These are phyloP conservation scores for Motacilla tschutschensis DNA, from an alignment of 2,113 vertebrate genomes.

Conservation along the genomic window DNA sequence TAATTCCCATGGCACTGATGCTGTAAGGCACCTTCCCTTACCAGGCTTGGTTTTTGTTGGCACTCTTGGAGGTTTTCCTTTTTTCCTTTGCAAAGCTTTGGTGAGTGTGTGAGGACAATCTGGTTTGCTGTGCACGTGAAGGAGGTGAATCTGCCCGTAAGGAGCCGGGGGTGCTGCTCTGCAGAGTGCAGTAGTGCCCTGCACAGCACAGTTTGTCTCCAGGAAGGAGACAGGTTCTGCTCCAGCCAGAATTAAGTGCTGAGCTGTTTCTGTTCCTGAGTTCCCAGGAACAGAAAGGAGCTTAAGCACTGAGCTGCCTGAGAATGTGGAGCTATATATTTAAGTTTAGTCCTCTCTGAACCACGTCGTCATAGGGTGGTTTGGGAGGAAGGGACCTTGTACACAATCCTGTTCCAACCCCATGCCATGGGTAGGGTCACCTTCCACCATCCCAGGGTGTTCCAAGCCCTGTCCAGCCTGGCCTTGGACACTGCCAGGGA, in stretches of 20 bases:
- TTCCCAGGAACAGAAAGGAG: background rate
- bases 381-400: background rate
- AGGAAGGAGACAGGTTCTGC: background rate
- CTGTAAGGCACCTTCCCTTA: background rate
- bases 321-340: background rate
- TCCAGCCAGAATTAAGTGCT: background rate
- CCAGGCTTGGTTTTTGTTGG: conserved; percentile 1
- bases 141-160: background rate
- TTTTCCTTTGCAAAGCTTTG: background rate
- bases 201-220: background rate
- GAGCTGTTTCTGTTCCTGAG: too few relatives aligned
- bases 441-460: accelerated
- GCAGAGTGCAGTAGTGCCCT: background rate
- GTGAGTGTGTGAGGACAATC: background rate
- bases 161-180: background rate
- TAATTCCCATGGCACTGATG: background rate
- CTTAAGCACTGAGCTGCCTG: background rate
- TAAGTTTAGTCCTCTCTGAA: background rate
- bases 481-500: background rate
- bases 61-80: background rate
- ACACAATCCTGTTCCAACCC: background rate
- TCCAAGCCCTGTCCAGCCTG: background rate
- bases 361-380: background rate
- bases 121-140: background rate
- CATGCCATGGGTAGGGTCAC: background rate